Conservation (phyloP, 2,113 vertebrate species). For the Paradoxurus hermaphroditus region DNA sequence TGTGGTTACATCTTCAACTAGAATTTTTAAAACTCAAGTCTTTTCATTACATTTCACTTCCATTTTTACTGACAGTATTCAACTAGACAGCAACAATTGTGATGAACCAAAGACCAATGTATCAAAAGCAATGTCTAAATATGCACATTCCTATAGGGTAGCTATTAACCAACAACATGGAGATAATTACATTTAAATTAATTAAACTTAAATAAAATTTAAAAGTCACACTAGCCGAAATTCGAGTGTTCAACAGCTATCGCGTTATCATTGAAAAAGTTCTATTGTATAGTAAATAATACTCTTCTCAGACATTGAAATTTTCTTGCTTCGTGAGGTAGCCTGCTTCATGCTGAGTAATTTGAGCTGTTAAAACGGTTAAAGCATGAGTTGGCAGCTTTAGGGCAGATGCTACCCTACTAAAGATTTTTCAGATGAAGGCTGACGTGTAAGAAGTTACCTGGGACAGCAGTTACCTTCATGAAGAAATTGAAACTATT, state of each 20-base stretch:
- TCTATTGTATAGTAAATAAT: background rate
- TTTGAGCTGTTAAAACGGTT: background rate
- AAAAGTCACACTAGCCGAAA: background rate
- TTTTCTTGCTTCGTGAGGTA: background rate
- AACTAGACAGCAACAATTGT: slow-evolving; percentile 11
- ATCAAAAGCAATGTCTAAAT: background rate
- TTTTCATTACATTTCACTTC: background rate
- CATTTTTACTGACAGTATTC: background rate
- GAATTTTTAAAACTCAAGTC: background rate
- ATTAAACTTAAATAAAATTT: slow-evolving; percentile 19
- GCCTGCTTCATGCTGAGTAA: background rate
- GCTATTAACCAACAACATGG: background rate
- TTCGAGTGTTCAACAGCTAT: background rate
- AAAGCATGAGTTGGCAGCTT: background rate
- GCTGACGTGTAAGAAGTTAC: background rate
- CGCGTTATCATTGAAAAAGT: background rate
- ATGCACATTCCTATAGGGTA: background rate
- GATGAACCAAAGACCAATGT: background rate
- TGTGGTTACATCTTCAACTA: background rate
- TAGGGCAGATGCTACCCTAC: background rate
- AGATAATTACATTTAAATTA: slow-evolving; percentile 1
- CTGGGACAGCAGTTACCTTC: background rate
- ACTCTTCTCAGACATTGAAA: background rate
- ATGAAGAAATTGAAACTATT: background rate
- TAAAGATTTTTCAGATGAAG: background rate